Conservation (phyloP, 2,113 vertebrate species). For the Malurus cyaneus region DNA sequence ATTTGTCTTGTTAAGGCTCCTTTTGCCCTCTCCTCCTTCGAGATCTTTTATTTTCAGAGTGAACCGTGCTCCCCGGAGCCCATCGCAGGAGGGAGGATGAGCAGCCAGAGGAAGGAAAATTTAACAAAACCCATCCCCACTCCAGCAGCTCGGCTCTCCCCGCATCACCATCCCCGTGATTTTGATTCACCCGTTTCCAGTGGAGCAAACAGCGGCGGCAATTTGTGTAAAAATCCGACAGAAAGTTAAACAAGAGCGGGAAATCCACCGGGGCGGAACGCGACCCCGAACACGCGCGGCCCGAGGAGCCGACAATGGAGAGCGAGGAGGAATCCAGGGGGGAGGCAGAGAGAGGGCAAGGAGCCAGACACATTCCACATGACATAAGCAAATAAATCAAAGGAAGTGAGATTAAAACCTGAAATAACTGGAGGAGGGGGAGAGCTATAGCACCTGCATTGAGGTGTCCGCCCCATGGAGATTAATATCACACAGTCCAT, state of each 20-base stretch:
- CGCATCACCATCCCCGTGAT: rapidly evolving
- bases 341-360: constrained; percentile 51
- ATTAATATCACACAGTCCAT: constrained; percentile 56
- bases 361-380: constrained; percentile 54
- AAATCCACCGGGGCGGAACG: constrained; percentile 30
- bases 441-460: constrained; percentile 57
- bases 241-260: constrained; percentile 43
- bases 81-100: rapidly evolving
- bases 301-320: constrained; percentile 16
- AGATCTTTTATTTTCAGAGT: background rate
- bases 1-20: background rate
- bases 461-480: constrained; percentile 65
- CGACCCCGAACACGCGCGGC: background rate
- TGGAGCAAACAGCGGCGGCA: background rate
- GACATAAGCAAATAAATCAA: constrained; percentile 66
- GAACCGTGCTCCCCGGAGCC: background rate
- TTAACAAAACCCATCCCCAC: background rate
- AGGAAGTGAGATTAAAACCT: constrained; percentile 65
- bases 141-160: rapidly evolving
- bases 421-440: constrained; percentile 65
- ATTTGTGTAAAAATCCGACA: constrained; percentile 17
- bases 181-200: background rate
- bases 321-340: background rate
- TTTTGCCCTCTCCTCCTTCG: background rate
- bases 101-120: background rate